Evolutionary conservation across 1,140 invertebrate species (phyloP).

Genomic region (Prorops nasuta): DNA sequence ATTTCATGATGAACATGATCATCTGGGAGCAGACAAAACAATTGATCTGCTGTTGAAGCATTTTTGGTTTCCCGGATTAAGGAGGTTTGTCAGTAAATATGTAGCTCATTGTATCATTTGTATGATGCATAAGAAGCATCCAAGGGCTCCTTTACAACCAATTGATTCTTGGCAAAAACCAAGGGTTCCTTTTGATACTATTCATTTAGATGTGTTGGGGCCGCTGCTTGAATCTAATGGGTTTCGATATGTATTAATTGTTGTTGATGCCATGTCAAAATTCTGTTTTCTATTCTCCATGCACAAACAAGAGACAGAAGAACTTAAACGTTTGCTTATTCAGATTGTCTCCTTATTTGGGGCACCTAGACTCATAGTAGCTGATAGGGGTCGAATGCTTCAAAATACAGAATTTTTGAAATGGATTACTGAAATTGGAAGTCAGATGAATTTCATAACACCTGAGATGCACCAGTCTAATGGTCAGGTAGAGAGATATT

Average conservation of each 20-base stretch:
- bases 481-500: slow-evolving; percentile 1
- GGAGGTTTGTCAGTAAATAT: background rate
- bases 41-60: background rate
- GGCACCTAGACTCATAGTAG: background rate
- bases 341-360: background rate
- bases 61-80: background rate
- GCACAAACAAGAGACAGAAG: background rate
- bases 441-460: background rate
- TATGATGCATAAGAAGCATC: background rate
- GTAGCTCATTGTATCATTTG: background rate
- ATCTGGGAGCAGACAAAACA: background rate
- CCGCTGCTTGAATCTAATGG: background rate
- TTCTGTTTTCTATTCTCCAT: background rate
- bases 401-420: background rate
- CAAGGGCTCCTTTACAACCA: background rate
- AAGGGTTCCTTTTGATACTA: background rate
- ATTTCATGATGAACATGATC: background rate
- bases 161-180: background rate
- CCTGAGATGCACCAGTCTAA: slow-evolving; percentile 3
- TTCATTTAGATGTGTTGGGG: background rate
- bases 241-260: background rate
- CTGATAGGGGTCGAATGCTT: slow-evolving; percentile 1
- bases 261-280: background rate
- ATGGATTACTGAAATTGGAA: background rate
- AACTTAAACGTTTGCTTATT: background rate